phyloP scores from a whole-genome alignment of 2,113 vertebrate species.

The Ovis canadensis region DNA sequence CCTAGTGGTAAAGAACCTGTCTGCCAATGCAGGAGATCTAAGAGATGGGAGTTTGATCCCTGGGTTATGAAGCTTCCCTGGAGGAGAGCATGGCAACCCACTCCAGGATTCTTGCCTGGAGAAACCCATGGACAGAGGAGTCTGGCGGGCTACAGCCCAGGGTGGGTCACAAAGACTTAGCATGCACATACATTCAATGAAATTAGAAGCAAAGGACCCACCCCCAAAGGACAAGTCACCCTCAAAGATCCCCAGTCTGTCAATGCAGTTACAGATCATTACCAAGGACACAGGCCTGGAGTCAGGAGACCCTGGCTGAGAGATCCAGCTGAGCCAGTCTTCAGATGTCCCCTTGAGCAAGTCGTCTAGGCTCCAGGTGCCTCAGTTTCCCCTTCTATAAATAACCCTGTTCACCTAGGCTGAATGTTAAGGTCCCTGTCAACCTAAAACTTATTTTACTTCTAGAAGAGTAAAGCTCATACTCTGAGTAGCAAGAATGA shows the following conservation, averaged over 20 bases:
- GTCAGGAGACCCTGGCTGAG: background rate
- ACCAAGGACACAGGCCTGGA: background rate
- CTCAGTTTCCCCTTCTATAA: background rate
- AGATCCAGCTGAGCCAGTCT: background rate
- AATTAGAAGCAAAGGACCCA: slow-evolving; percentile 51
- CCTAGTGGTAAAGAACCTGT: background rate
- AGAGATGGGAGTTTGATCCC: background rate
- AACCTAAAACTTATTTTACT: background rate
- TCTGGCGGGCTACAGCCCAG: background rate
- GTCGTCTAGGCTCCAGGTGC: background rate
- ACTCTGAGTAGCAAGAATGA: background rate
- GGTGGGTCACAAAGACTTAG: background rate
- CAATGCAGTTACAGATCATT: no score
- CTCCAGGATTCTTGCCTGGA: background rate
- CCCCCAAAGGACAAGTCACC: background rate
- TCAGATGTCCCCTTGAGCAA: background rate
- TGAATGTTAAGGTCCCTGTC: background rate
- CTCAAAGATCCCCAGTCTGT: background rate
- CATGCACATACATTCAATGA: slow-evolving; percentile 13
- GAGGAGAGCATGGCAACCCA: background rate
- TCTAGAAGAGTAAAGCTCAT: background rate
- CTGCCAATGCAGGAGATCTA: background rate
- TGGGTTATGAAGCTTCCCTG: background rate
- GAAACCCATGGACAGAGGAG: background rate
- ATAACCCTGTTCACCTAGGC: background rate